A percentile compares a stretch with the other conserved stretches of the same genome.
Conservation (phyloP, 2,888 invertebrate genomes). For the Cephonodes hylas region DNA sequence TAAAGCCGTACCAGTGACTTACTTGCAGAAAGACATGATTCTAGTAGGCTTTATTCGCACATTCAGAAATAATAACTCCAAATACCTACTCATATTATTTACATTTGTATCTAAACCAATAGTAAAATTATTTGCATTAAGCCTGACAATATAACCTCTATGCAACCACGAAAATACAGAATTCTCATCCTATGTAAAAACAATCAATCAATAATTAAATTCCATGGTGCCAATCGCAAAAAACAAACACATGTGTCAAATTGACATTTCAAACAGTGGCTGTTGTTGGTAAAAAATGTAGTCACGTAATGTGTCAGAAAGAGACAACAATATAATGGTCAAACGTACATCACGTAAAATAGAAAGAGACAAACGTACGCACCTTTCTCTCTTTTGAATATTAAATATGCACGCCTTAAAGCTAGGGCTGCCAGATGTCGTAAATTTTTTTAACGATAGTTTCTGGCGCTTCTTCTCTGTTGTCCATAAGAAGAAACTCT, state of each 20-base stretch:
- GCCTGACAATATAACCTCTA: not conserved
- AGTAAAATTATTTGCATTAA: not conserved
- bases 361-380: not conserved
- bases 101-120: not conserved
- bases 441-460: not conserved
- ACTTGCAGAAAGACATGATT: too few species aligned
- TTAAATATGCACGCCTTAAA: not conserved
- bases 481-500: too few species aligned
- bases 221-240: not conserved
- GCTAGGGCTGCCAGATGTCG: not conserved
- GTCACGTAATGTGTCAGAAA: not conserved
- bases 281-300: not conserved
- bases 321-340: not conserved
- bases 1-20: too few species aligned
- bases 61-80: too few species aligned
- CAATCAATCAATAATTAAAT: not conserved
- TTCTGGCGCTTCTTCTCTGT: too few species aligned
- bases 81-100: not conserved
- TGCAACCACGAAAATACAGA: not conserved
- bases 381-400: constrained; percentile 10
- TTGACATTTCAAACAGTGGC: not conserved
- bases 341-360: not conserved
- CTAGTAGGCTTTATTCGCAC: too few species aligned
- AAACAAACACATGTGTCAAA: constrained; percentile 1
- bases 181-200: not conserved